phyloP scores from a whole-genome alignment of 2,797 vertebrate genomes.

The Mus minutoides region DNA sequence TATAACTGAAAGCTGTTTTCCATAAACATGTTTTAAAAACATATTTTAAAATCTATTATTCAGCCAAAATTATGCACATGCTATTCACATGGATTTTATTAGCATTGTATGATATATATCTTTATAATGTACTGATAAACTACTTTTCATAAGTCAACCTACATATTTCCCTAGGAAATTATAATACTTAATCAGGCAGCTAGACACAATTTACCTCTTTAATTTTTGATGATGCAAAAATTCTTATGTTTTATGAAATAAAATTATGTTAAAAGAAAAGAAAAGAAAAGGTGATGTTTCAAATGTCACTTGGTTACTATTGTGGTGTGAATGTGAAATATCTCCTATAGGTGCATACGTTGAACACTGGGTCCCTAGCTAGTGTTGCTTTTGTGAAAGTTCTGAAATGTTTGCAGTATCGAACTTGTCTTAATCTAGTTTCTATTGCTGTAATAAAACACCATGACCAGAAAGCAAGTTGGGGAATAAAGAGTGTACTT shows the following conservation, averaged over 20 bases:
- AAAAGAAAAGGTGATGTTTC: background rate
- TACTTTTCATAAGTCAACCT: background rate
- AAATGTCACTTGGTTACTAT: background rate
- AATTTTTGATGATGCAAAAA: background rate
- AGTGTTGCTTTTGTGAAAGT: background rate
- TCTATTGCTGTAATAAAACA: background rate
- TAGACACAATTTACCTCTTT: background rate
- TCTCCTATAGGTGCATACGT: no score
- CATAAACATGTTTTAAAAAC: background rate
- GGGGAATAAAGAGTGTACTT: background rate
- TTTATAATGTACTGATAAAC: background rate
- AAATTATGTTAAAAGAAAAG: background rate
- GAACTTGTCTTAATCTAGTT: background rate
- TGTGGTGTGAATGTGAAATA: background rate
- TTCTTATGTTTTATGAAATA: background rate
- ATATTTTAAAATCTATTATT: background rate
- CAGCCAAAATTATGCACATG: background rate
- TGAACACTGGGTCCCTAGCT: background rate
- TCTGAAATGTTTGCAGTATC: background rate
- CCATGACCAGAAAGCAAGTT: background rate
- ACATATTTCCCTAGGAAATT: background rate
- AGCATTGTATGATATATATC: background rate
- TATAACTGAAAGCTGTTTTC: background rate
- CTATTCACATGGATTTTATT: background rate
- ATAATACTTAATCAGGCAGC: background rate